These are phyloP conservation scores for Cyanocitta stelleri DNA, from an alignment of 2,113 vertebrate species.

Conservation along the genomic window DNA sequence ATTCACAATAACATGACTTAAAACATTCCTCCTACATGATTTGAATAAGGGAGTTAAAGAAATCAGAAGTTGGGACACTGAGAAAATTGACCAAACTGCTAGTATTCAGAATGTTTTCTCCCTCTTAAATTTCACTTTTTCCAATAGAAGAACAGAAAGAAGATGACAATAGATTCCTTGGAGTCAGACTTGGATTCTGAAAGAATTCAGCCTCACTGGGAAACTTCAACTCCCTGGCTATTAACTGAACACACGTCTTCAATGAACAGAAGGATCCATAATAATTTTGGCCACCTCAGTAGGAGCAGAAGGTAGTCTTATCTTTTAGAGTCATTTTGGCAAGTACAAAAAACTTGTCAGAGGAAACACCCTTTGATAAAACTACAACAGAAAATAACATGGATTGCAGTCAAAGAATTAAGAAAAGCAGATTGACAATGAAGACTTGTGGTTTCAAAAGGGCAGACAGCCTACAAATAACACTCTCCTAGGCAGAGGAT, in stretches of 20 bases:
- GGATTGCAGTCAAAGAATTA: background rate
- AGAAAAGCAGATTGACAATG: background rate
- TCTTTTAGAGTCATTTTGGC: background rate
- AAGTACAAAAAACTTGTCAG: background rate
- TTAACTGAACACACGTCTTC: background rate
- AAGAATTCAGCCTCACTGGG: slow-evolving; percentile 6
- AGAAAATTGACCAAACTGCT: background rate
- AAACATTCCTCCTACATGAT: background rate
- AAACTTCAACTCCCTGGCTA: background rate
- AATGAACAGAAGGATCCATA: background rate
- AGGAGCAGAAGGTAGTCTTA: background rate
- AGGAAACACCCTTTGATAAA: background rate
- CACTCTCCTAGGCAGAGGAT: background rate
- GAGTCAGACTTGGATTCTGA: slow-evolving; percentile 4
- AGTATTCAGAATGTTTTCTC: background rate
- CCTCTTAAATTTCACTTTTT: background rate
- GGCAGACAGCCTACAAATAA: background rate
- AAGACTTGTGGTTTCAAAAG: background rate
- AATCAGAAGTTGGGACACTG: background rate
- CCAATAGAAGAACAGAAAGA: background rate
- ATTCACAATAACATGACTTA: background rate
- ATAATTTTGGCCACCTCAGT: background rate
- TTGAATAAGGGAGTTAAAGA: background rate
- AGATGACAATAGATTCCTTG: slow-evolving; percentile 13
- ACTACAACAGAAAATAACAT: background rate